Evolutionary conservation across 2,888 invertebrate genomes (phyloP).

Genomic region (Amphiduros pacificus): DNA sequence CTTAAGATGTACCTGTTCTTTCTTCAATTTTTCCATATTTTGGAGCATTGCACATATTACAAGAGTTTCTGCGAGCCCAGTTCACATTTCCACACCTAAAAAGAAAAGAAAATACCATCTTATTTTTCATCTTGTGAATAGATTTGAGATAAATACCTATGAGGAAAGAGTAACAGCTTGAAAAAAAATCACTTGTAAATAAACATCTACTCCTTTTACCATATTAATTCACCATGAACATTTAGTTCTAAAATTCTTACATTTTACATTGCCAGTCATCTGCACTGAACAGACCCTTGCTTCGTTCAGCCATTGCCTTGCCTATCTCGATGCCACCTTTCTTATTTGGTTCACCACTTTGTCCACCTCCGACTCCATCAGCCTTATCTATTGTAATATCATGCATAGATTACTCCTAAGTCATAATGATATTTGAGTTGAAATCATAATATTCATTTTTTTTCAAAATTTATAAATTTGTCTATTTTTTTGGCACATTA

Average conservation of each 20-base stretch:
- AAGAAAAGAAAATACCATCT: conserved; percentile 10
- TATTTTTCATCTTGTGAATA: background rate
- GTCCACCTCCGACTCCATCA: too few relatives aligned
- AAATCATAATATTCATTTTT: too few relatives aligned
- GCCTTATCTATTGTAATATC: too few relatives aligned
- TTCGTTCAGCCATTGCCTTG: conserved; percentile 96
- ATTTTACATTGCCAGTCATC: conserved; percentile 99
- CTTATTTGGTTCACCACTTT: conserved; percentile 32
- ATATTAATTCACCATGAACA: too few relatives aligned
- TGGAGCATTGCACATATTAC: conserved; percentile 98
- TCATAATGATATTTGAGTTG: too few relatives aligned
- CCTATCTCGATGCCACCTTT: conserved; percentile 86
- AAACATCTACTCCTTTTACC: too few relatives aligned
- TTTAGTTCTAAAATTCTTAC: conserved; percentile 47
- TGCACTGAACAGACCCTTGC: conserved; percentile 91
- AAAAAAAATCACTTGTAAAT: too few relatives aligned
- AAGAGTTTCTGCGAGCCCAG: conserved; percentile 93
- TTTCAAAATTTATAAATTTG: too few relatives aligned
- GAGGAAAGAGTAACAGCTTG: too few relatives aligned
- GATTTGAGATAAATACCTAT: background rate
- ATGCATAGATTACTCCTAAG: too few relatives aligned
- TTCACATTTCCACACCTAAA: conserved; percentile 95
- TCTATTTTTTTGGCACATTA: too few relatives aligned
- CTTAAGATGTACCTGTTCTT: conserved; percentile 67
- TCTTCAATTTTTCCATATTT: conserved; percentile 92